A percentile compares a stretch with the other conserved stretches of the same genome.
Conservation (phyloP, 2,113 vertebrate genomes). For the Pheucticus melanocephalus region DNA sequence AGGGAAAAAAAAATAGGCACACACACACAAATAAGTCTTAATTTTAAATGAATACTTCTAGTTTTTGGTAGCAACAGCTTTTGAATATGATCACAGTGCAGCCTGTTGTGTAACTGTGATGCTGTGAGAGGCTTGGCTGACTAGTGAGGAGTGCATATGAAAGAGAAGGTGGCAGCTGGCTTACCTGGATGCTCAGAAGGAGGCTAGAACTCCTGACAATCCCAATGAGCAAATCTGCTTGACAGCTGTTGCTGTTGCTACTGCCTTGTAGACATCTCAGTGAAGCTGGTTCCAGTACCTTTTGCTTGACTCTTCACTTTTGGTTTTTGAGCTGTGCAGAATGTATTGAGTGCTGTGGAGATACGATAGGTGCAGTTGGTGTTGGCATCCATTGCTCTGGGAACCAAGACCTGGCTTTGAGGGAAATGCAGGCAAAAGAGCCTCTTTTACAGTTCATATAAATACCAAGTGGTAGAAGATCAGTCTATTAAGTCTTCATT, state of each 20-base stretch:
- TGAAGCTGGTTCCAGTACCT: background rate
- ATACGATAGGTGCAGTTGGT: rapidly evolving
- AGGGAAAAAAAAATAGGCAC: background rate
- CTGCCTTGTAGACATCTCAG: background rate
- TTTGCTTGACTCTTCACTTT: background rate
- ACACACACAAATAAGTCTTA: background rate
- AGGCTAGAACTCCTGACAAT: background rate
- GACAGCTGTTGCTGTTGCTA: background rate
- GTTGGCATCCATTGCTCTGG: background rate
- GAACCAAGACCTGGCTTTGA: background rate
- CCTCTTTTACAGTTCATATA: background rate
- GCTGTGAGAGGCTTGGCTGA: background rate
- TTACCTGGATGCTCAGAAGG: slow-evolving; percentile 22
- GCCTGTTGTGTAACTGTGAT: background rate
- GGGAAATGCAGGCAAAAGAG: background rate
- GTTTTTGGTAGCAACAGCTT: background rate
- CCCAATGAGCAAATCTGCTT: background rate
- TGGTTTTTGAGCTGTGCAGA: background rate
- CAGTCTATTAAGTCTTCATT: background rate
- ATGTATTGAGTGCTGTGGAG: background rate
- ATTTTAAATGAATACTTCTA: background rate
- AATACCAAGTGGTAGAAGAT: background rate
- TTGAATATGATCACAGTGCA: background rate
- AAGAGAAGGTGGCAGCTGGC: background rate
- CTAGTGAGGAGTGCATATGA: background rate